Evolutionary conservation across 2,888 invertebrate species (phyloP).

Genomic region (Drosophila paranaensis): DNA sequence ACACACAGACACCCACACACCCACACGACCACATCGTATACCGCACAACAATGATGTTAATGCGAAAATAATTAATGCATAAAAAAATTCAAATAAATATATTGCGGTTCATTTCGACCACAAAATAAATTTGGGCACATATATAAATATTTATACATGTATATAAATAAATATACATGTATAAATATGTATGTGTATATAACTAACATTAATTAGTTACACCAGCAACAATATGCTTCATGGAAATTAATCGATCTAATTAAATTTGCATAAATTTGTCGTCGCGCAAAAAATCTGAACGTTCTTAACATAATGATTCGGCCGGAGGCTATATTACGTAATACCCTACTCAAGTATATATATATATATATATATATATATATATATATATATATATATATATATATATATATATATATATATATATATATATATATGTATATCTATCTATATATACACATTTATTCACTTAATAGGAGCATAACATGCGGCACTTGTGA

Average conservation of each 20-base stretch:
- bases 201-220: slow-evolving; percentile 51
- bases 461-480: background rate
- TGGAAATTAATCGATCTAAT: slow-evolving; percentile 51
- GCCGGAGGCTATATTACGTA: background rate
- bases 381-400: background rate
- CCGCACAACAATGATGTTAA: slow-evolving; percentile 10
- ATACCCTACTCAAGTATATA: slow-evolving; percentile 3
- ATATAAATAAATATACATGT: background rate
- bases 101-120: slow-evolving; percentile 11
- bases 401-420: background rate
- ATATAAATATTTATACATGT: slow-evolving; percentile 3
- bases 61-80: slow-evolving; percentile 31
- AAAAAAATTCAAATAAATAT: slow-evolving; percentile 10
- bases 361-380: background rate
- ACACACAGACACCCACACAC: background rate
- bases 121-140: slow-evolving; percentile 4
- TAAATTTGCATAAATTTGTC: slow-evolving; percentile 45
- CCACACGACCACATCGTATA: background rate
- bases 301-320: background rate
- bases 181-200: background rate
- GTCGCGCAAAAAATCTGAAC: background rate
- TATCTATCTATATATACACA: background rate
- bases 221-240: slow-evolving; percentile 16
- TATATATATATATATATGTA: background rate
- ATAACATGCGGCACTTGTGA: slow-evolving; percentile 19